Conservation (phyloP, 1,140 invertebrate genomes). For the Drosophila albomicans region DNA sequence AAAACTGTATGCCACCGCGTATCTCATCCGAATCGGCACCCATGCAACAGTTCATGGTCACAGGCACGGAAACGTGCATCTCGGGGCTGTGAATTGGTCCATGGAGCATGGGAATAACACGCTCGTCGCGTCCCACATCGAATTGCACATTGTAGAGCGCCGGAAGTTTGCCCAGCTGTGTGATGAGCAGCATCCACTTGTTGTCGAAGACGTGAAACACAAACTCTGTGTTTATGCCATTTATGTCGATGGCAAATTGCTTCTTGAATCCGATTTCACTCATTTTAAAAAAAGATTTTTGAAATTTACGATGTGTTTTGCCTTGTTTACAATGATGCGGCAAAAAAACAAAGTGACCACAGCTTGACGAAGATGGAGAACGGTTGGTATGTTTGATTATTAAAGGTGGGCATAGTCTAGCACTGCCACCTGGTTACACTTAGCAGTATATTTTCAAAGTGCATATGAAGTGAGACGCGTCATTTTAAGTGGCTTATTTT, state of each 20-base stretch:
- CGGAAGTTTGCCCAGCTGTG: constrained; percentile 72
- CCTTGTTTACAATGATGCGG: constrained; percentile 28
- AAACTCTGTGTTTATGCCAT: constrained; percentile 68
- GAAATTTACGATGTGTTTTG: neutral
- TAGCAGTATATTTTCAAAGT: too few relatives aligned
- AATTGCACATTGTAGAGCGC: constrained; percentile 71
- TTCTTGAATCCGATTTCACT: constrained; percentile 57
- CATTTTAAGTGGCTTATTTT: too few relatives aligned
- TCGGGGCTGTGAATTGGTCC: constrained; percentile 57
- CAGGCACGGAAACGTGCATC: constrained; percentile 63
- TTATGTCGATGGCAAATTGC: constrained; percentile 65
- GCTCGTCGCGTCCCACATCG: constrained; percentile 56
- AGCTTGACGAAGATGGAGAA: neutral
- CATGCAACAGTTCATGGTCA: constrained; percentile 67
- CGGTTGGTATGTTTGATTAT: too few relatives aligned
- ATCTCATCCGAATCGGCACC: constrained; percentile 65
- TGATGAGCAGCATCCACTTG: constrained; percentile 76
- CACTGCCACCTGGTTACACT: neutral
- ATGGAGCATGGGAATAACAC: constrained; percentile 37
- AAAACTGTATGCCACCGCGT: constrained; percentile 75
- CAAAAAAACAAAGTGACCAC: neutral
- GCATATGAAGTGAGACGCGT: too few relatives aligned
- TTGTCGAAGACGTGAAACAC: constrained; percentile 74
- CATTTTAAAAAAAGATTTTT: neutral
- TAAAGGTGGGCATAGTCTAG: too few relatives aligned